A percentile compares a stretch with the other conserved stretches of the same genome.
Conservation (phyloP, 2,888 invertebrate species). For the Ypsolopha scabrella region DNA sequence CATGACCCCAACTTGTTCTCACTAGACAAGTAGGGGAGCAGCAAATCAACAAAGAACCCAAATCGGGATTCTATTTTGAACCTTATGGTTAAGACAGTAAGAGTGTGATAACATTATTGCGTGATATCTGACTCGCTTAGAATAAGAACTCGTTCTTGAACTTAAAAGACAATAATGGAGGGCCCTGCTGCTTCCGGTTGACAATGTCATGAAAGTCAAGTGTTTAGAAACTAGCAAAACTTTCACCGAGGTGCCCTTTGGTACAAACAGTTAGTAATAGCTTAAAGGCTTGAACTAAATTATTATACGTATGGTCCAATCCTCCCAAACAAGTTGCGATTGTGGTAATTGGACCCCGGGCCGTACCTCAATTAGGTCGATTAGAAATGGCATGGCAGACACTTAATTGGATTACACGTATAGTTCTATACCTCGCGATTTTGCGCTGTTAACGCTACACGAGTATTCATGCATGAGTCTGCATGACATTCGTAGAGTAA, state of each 20-base stretch:
- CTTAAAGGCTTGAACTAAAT: neutral
- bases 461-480: constrained; percentile 19
- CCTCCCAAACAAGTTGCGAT: constrained; percentile 22
- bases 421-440: constrained; percentile 13
- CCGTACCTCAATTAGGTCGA: constrained; percentile 40
- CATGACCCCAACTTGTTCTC: constrained; percentile 1
- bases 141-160: neutral
- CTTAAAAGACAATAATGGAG: neutral
- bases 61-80: neutral
- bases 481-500: constrained; percentile 4
- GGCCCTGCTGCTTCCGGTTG: neutral
- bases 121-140: too few species aligned
- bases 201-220: neutral
- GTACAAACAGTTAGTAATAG: neutral
- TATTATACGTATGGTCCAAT: constrained; percentile 11
- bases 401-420: constrained; percentile 38
- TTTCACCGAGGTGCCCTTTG: neutral
- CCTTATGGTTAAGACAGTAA: neutral
- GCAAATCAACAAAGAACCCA: constrained; percentile 1
- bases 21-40: constrained; percentile 1
- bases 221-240: too few species aligned
- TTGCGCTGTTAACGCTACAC: constrained; percentile 12
- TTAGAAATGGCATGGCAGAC: constrained; percentile 35
- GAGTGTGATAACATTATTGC: too few species aligned
- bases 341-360: constrained; percentile 34